phyloP scores from a whole-genome alignment of 2,797 vertebrate species.

The Anas capensis region DNA sequence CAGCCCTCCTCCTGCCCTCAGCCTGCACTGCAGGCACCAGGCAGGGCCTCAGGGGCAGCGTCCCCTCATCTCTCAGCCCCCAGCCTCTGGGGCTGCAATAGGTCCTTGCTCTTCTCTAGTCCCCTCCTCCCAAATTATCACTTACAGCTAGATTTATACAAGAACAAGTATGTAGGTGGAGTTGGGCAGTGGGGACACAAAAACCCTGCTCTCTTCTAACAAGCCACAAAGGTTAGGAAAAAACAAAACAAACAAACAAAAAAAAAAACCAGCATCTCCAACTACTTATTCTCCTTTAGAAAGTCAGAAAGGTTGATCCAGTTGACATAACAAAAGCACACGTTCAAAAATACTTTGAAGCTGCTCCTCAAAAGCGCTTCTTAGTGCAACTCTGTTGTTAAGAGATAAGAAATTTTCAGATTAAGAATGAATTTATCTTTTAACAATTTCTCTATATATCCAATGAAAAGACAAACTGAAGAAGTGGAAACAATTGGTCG shows the following conservation, averaged over 20 bases:
- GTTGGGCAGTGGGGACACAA: rapidly evolving
- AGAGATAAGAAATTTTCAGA: not conserved
- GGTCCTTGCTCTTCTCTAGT: not conserved
- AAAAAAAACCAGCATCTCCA: not conserved
- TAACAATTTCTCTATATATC: not conserved
- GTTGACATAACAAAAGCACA: not conserved
- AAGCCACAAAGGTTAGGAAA: not conserved
- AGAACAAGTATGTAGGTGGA: rapidly evolving
- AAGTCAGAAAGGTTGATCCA: not conserved
- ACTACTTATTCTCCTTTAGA: not conserved
- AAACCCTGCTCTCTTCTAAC: rapidly evolving
- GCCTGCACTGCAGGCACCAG: rapidly evolving
- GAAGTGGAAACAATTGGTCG: not conserved
- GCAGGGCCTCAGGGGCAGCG: rapidly evolving
- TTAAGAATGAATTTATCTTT: not conserved
- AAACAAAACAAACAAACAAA: not conserved
- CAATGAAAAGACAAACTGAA: not conserved
- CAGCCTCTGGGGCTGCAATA: rapidly evolving
- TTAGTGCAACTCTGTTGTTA: not conserved
- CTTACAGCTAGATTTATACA: rapidly evolving
- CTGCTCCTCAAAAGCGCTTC: not conserved
- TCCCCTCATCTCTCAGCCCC: not conserved
- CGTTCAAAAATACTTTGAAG: not conserved
- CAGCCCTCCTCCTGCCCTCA: rapidly evolving
- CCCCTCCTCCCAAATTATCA: not conserved